Evolutionary conservation across 2,113 vertebrate genomes (phyloP).

Genomic region (Calidris pygmaea): DNA sequence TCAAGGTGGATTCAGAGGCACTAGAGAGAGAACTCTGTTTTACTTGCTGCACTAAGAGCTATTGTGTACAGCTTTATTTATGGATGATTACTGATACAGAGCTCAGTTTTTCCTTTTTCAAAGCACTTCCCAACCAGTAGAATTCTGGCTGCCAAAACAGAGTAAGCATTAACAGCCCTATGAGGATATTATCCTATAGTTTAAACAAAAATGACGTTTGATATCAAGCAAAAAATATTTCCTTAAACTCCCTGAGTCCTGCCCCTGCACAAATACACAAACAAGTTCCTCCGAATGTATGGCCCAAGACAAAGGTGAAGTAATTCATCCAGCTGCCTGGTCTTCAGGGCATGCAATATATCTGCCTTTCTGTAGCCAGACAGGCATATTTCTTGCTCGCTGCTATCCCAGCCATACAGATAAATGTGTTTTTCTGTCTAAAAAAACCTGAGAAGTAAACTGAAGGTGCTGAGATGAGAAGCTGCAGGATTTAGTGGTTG

Average conservation of each 20-base stretch:
- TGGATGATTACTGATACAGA: not conserved
- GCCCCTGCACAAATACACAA: not conserved
- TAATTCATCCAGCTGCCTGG: not conserved
- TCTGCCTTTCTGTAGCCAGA: not conserved
- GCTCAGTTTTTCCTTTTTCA: not conserved
- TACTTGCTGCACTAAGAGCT: not conserved
- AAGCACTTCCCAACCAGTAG: not conserved
- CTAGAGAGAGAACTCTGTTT: not conserved
- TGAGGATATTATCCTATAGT: not conserved
- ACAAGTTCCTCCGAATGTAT: not conserved
- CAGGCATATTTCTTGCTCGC: not conserved
- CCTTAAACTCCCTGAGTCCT: not conserved
- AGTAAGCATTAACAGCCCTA: not conserved
- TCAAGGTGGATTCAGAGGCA: not conserved
- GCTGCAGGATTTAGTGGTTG: not conserved
- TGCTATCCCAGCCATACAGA: not conserved
- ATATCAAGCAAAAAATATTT: not conserved
- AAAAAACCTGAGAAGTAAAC: not conserved
- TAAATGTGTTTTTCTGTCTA: not conserved
- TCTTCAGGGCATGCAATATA: not conserved
- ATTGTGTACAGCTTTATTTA: not conserved
- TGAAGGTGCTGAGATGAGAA: not conserved
- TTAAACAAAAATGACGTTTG: not conserved
- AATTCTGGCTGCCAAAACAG: not conserved
- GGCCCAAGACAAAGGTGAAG: not conserved